Base-by-base conservation (phyloP, 1,140 invertebrate genomes). In the Drosophila jambulina region DNA sequence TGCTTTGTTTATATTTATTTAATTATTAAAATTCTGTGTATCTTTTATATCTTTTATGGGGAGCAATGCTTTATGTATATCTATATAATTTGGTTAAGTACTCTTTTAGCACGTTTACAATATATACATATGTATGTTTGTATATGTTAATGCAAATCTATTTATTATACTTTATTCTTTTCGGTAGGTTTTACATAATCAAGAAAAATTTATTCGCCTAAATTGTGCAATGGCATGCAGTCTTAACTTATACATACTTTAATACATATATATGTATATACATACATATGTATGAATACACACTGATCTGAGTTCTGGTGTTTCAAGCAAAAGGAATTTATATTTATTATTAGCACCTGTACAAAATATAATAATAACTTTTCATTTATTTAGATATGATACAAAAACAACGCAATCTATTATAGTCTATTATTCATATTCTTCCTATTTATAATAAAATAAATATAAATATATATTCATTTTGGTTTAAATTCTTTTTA, bases 291-390 rank as follows among this genome's bases (percentile, higher is more conserved):
- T 9, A 53, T 53, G 12, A 8, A 54, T 23, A 54, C 32, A 54
- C 32, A 15, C 51, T 54, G 51, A 36, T 54, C 51, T 54, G 51
- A 54, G 17, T 54, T 36, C 19, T 21, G 36, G 19, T 21, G 19
- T 34, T 53, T 19, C n/a, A 53, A 21, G 7, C 29, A 15, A 13
- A 34, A 21, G 19, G 25, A 53, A 34, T 34, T 36, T 23, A 23
- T 36, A 23, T 21, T 36, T 54, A 54, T 54, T 54, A 23, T 54
- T 54, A 23, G 51, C 32, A 21, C 51, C 4, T 21, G 4, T 23
- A 36, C 19, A 17, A 54, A 54, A 54, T 23, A 36, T 54, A 54
- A 8, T 36, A 32, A 53, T 34, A 34, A 15, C 12, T 53, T 53
- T 21, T 53, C 19, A 34, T 21, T 9, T 34, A 34, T 53, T 21